These are phyloP conservation scores for Lepeophtheirus nordmannii DNA, from an alignment of 2,888 invertebrate genomes.

Conservation along the genomic window DNA sequence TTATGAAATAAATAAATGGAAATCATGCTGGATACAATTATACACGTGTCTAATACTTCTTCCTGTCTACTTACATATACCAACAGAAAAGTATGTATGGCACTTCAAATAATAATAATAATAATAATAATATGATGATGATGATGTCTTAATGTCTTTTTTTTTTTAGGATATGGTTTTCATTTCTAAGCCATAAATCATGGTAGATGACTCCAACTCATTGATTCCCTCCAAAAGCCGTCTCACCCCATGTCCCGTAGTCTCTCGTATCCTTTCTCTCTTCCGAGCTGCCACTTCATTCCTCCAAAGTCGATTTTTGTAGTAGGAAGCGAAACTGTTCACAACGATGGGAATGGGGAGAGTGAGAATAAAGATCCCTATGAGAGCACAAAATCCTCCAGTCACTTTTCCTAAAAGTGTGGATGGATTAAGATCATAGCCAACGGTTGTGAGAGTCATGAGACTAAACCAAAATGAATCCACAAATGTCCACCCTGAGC, in stretches of 20 bases:
- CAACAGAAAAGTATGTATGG: no score
- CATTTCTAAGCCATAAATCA: background rate
- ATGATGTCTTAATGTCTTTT: no score
- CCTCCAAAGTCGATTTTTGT: constrained; percentile 24
- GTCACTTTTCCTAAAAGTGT: constrained; percentile 18
- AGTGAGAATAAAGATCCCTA: constrained; percentile 23
- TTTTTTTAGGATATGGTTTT: background rate
- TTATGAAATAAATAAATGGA: no score
- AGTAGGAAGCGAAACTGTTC: constrained; percentile 24
- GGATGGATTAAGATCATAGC: constrained; percentile 14
- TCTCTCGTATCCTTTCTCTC: constrained; percentile 8
- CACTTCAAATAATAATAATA: no score
- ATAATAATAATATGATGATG: no score
- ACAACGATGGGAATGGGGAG: constrained; percentile 24
- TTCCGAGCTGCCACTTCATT: constrained; percentile 22
- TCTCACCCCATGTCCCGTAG: background rate
- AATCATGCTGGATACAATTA: no score
- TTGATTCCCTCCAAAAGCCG: background rate
- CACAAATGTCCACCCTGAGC: constrained; percentile 5
- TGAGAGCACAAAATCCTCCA: constrained; percentile 23
- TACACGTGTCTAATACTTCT: no score
- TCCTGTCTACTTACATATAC: no score
- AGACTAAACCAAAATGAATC: constrained; percentile 12
- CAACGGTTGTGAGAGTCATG: constrained; percentile 17
- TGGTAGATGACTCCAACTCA: background rate